Conservation (phyloP, 2,113 vertebrate genomes). For the Heliornis fulica region DNA sequence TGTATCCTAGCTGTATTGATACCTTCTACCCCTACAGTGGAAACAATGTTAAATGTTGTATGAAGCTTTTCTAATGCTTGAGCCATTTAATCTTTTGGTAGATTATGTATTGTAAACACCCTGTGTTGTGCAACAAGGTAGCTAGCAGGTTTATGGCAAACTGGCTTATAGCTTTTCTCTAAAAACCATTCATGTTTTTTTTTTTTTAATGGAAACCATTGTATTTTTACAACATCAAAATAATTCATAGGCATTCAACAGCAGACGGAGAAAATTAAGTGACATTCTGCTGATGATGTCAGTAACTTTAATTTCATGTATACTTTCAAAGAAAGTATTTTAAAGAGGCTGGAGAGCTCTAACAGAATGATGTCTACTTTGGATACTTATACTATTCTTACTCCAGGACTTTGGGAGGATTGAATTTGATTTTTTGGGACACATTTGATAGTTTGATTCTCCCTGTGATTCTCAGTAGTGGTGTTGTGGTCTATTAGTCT, state of each 20-base stretch:
- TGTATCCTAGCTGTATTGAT: not conserved
- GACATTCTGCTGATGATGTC: not conserved
- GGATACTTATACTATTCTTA: not conserved
- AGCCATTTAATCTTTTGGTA: not conserved
- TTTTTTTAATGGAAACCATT: not conserved
- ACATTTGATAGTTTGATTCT: not conserved
- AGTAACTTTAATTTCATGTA: not conserved
- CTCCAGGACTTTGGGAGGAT: not conserved
- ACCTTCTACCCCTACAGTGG: not conserved
- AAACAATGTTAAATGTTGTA: not conserved
- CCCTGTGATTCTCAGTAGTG: not conserved
- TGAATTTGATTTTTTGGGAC: not conserved
- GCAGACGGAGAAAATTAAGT: not conserved
- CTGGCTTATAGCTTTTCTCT: not conserved
- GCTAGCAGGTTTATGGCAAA: not conserved
- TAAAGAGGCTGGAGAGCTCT: not conserved
- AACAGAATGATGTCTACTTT: not conserved
- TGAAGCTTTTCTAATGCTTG: not conserved
- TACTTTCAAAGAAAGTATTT: not conserved
- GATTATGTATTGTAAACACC: not conserved
- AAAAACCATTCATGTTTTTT: not conserved
- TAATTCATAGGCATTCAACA: not conserved
- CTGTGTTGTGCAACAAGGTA: not conserved
- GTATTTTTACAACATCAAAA: not conserved
- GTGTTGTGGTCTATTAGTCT: not conserved